A percentile compares a stretch with the other conserved stretches of the same genome.
Evolutionary conservation across 2,113 vertebrate species (phyloP).

Genomic region (Ancistrus triradiatus): DNA sequence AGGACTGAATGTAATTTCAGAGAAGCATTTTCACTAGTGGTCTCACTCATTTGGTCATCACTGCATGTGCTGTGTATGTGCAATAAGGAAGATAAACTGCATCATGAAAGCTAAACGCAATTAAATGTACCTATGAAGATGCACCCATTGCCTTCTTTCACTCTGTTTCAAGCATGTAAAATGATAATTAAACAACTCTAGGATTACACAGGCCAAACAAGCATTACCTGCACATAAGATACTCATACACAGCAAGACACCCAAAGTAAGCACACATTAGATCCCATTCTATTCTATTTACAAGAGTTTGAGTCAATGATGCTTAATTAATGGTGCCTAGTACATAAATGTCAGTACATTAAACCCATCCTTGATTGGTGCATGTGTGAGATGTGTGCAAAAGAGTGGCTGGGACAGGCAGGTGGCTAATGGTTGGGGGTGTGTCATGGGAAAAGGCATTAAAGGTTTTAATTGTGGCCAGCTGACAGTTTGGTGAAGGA

Average conservation of each 20-base stretch:
- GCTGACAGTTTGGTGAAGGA: constrained; percentile 65
- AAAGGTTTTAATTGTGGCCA: constrained; percentile 61
- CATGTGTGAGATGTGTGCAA: not conserved
- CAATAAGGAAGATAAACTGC: too few species aligned
- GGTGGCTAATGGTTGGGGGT: constrained; percentile 23
- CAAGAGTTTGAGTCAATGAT: constrained; percentile 19
- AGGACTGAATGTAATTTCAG: too few species aligned
- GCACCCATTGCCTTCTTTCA: too few species aligned
- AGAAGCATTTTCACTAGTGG: too few species aligned
- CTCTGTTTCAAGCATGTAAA: too few species aligned
- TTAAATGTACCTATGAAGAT: too few species aligned
- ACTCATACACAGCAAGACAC: not conserved
- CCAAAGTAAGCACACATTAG: not conserved
- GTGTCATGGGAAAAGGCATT: constrained; percentile 34
- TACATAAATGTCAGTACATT: constrained; percentile 14
- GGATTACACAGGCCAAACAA: not conserved
- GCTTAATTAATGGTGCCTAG: constrained; percentile 1
- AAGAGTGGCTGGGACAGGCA: constrained; percentile 1
- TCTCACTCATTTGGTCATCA: too few species aligned
- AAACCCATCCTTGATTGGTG: constrained; percentile 3
- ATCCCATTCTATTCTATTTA: constrained; percentile 1
- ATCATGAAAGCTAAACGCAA: too few species aligned
- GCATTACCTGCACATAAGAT: not conserved
- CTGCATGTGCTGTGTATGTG: too few species aligned
- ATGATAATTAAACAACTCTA: too few species aligned